Conservation (phyloP, 2,113 vertebrate species). For the Alexandromys fortis region DNA sequence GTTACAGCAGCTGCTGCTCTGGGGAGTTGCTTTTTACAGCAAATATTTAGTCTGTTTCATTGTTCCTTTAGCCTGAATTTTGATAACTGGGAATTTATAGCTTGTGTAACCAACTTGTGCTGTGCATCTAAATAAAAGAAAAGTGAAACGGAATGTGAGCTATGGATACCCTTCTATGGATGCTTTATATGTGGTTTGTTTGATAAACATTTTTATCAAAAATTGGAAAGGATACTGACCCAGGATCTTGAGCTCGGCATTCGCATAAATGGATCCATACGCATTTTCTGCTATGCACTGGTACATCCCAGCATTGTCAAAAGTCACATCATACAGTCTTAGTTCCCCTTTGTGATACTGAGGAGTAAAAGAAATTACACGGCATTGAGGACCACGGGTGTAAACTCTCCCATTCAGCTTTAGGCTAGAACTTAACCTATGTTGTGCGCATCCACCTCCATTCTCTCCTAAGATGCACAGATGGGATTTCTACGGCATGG, state of each 20-base stretch:
- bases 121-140: not conserved
- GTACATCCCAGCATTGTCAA: constrained; percentile 95
- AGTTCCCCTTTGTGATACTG: constrained; percentile 91
- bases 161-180: not conserved
- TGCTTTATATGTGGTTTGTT: not conserved
- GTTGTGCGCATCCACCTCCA: not conserved
- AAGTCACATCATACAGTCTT: constrained; percentile 88
- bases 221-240: constrained; percentile 88
- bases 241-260: constrained; percentile 94
- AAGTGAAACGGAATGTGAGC: not conserved
- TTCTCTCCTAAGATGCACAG: not conserved
- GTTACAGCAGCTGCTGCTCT: not conserved
- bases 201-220: constrained; percentile 9
- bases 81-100: not conserved
- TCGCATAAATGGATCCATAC: constrained; percentile 93
- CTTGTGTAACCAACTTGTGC: not conserved
- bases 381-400: not conserved
- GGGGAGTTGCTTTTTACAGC: not conserved
- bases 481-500: not conserved
- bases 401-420: not conserved
- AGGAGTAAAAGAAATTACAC: constrained; percentile 67
- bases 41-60: not conserved
- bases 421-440: not conserved
- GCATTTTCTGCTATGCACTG: constrained; percentile 97
- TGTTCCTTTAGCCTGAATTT: not conserved